phyloP scores from a whole-genome alignment of 1,140 invertebrate species.

The Micrasema minimum region DNA sequence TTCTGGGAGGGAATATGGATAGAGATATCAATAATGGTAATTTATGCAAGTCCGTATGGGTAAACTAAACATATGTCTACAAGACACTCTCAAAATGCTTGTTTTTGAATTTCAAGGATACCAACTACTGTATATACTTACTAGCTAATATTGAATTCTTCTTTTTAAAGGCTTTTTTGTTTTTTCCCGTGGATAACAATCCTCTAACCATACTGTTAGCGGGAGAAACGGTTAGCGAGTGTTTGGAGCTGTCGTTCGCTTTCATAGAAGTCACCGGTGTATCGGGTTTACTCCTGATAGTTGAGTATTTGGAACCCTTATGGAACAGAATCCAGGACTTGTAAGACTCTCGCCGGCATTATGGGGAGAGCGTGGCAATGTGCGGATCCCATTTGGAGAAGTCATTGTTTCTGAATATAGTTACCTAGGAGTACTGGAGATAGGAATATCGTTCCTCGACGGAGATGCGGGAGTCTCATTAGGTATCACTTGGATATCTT shows the following conservation, averaged over 20 bases:
- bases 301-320: slow-evolving; percentile 33
- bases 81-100: too few species aligned
- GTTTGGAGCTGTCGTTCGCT: slow-evolving; percentile 37
- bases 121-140: slow-evolving; percentile 63
- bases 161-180: slow-evolving; percentile 69
- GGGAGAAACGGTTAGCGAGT: slow-evolving; percentile 49
- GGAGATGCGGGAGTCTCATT: slow-evolving; percentile 45
- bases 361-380: slow-evolving; percentile 30
- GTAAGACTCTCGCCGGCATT: slow-evolving; percentile 44
- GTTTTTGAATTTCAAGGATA: too few species aligned
- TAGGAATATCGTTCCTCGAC: slow-evolving; percentile 45
- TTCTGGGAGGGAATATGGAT: too few species aligned
- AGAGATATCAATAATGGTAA: slow-evolving; percentile 10
- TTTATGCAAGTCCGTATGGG: too few species aligned
- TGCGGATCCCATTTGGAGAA: too few species aligned
- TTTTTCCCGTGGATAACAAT: slow-evolving; percentile 61
- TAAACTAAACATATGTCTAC: too few species aligned
- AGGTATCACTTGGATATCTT: slow-evolving; percentile 61
- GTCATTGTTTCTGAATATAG: not conserved
- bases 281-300: slow-evolving; percentile 40
- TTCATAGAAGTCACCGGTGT: slow-evolving; percentile 41
- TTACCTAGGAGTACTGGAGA: slow-evolving; percentile 3
- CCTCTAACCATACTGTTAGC: slow-evolving; percentile 56
- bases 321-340: slow-evolving; percentile 44
- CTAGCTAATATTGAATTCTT: slow-evolving; percentile 78